Percentiles rank a stretch among this genome's conserved stretches.
Evolutionary conservation across 35 echinoderm and acorn worm species (phyloP).

Genomic region (Ptychodera flava): DNA sequence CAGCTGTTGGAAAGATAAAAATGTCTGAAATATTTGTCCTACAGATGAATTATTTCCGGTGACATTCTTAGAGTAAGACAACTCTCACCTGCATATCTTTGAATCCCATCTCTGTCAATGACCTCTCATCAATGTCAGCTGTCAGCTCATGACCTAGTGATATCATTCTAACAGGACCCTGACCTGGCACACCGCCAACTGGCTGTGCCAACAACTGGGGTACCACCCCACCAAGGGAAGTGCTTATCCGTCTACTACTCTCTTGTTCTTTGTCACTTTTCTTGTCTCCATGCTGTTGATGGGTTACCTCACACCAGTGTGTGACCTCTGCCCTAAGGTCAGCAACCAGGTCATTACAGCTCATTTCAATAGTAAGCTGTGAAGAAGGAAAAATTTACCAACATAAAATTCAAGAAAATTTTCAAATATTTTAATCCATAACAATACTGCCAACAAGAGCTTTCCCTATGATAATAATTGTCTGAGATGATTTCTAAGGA

Average conservation of each 20-base stretch:
- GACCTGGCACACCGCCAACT: not conserved
- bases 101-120: constrained; percentile 69
- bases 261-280: constrained; percentile 16
- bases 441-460: too few species aligned
- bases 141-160: constrained; percentile 80
- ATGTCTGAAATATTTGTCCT: too few species aligned
- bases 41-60: too few species aligned
- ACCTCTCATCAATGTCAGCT: constrained; percentile 77
- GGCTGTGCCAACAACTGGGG: not conserved
- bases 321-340: constrained; percentile 78
- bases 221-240: not conserved
- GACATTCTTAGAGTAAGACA: too few species aligned
- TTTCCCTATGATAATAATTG: too few species aligned
- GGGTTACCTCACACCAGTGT: constrained; percentile 40
- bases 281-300: constrained; percentile 41
- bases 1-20: too few species aligned
- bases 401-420: too few species aligned
- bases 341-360: constrained; percentile 55
- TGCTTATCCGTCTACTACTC: not conserved
- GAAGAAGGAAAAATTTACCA: not conserved
- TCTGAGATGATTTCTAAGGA: too few species aligned
- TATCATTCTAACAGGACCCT: constrained; percentile 68
- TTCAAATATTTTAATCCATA: too few species aligned
- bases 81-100: constrained; percentile 56
- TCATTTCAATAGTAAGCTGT: constrained; percentile 70